Percentiles rank a stretch among this genome's conserved stretches.
phyloP scores from a whole-genome alignment of 1,140 invertebrate genomes.

The roundworm (Caenorhabditis elegans) region DNA sequence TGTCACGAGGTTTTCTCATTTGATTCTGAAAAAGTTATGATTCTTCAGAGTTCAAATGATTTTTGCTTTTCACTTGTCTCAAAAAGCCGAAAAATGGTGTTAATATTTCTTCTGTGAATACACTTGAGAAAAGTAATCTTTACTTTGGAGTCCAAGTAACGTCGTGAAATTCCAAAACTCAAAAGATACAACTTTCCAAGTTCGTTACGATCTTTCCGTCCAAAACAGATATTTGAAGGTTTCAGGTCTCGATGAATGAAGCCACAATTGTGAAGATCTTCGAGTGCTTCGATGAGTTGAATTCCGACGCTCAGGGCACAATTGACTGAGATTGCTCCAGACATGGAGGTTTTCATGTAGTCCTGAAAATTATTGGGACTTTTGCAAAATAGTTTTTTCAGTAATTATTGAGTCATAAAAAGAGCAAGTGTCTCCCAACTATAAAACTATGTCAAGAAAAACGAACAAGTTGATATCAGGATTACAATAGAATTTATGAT shows the following conservation, averaged over 20 bases:
- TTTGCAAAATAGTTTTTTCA: too few relatives aligned
- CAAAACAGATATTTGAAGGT: slow-evolving; percentile 42
- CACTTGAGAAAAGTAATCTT: neutral
- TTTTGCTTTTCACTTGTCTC: too few relatives aligned
- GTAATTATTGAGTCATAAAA: too few relatives aligned
- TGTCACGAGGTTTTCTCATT: slow-evolving; percentile 34
- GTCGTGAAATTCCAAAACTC: slow-evolving; percentile 46
- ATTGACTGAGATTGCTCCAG: slow-evolving; percentile 21
- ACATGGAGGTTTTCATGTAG: neutral
- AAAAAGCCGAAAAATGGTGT: too few relatives aligned
- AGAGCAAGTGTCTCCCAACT: too few relatives aligned
- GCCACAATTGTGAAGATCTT: slow-evolving; percentile 20
- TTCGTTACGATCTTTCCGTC: neutral
- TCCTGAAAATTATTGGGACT: neutral
- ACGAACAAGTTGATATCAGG: too few relatives aligned
- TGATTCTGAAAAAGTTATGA: neutral
- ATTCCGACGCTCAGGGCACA: slow-evolving; percentile 45
- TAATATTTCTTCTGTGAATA: too few relatives aligned
- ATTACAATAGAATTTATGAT: too few relatives aligned
- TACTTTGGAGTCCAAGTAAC: slow-evolving; percentile 38
- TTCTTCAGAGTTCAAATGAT: too few relatives aligned
- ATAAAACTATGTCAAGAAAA: too few relatives aligned
- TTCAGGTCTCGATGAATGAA: slow-evolving; percentile 44
- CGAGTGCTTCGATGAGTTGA: slow-evolving; percentile 42
- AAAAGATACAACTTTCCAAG: slow-evolving; percentile 33